Evolutionary conservation across 2,113 vertebrate species (phyloP).

Genomic region (Zingel zingel): DNA sequence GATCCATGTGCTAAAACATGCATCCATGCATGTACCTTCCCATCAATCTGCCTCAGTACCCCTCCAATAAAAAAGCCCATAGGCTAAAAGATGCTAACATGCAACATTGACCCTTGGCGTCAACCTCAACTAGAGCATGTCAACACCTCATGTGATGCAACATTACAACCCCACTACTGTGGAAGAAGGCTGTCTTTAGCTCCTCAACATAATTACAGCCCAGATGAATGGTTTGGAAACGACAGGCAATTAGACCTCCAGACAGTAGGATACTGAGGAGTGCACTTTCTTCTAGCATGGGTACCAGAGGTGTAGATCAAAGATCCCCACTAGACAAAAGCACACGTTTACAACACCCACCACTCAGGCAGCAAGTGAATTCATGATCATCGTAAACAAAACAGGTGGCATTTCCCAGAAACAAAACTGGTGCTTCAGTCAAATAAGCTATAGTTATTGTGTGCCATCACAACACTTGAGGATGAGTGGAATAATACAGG

Average conservation of each 20-base stretch:
- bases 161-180: constrained; percentile 31
- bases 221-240: constrained; percentile 73
- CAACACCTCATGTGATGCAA: constrained; percentile 41
- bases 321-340: constrained; percentile 54
- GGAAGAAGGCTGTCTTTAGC: constrained; percentile 69
- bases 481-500: not conserved
- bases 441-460: constrained; percentile 16
- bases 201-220: constrained; percentile 76
- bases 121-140: constrained; percentile 32
- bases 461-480: constrained; percentile 17
- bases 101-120: constrained; percentile 5
- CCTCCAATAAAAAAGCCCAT: constrained; percentile 5
- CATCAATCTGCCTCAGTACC: not conserved
- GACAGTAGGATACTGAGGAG: constrained; percentile 59
- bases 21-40: not conserved
- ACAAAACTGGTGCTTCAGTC: constrained; percentile 7
- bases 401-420: constrained; percentile 51
- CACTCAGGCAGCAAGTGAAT: constrained; percentile 34
- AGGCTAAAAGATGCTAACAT: constrained; percentile 2
- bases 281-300: constrained; percentile 58
- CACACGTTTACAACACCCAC: constrained; percentile 36
- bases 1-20: constrained; percentile 3
- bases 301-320: constrained; percentile 58
- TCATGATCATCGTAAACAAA: constrained; percentile 55
- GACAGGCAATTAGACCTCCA: constrained; percentile 76